Percentiles rank a stretch among this genome's conserved stretches.
These are phyloP conservation scores for Triplophysa yarkandensis DNA, from an alignment of 2,797 vertebrate species.

Conservation along the genomic window DNA sequence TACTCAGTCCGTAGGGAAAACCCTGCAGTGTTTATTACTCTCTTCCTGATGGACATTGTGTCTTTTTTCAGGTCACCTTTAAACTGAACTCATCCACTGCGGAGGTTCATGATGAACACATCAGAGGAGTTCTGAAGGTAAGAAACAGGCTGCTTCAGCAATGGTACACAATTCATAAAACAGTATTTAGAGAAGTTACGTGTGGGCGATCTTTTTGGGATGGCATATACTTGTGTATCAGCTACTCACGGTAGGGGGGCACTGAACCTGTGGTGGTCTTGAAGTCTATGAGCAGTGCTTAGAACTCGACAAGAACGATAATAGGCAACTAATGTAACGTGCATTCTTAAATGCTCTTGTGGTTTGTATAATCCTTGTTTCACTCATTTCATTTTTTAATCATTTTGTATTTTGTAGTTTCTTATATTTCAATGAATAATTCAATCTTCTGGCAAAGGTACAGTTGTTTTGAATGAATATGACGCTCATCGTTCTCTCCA, in stretches of 20 bases:
- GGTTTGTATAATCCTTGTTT: not conserved
- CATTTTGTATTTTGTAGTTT: not conserved
- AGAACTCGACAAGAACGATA: too few species aligned
- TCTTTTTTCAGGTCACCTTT: constrained; percentile 77
- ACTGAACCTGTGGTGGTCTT: too few species aligned
- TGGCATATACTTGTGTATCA: too few species aligned
- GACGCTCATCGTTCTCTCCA: constrained; percentile 13
- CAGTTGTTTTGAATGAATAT: constrained; percentile 14
- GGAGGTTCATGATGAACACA: constrained; percentile 82
- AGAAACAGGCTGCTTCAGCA: constrained; percentile 34
- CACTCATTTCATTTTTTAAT: too few species aligned
- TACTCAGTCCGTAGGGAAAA: constrained; percentile 45
- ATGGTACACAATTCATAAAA: not conserved
- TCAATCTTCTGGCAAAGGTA: constrained; percentile 8
- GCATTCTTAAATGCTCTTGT: not conserved
- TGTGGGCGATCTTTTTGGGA: too few species aligned
- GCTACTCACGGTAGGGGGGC: too few species aligned
- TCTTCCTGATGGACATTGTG: constrained; percentile 21
- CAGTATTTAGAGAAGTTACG: not conserved
- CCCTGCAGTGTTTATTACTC: constrained; percentile 57
- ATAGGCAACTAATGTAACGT: too few species aligned
- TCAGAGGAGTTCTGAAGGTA: constrained; percentile 82
- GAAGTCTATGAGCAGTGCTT: too few species aligned
- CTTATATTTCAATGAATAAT: not conserved
- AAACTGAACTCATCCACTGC: constrained; percentile 77